Percentiles rank a stretch among this genome's conserved stretches.
Conservation (phyloP, 1,140 invertebrate species). For the Dendrolimus kikuchii region DNA sequence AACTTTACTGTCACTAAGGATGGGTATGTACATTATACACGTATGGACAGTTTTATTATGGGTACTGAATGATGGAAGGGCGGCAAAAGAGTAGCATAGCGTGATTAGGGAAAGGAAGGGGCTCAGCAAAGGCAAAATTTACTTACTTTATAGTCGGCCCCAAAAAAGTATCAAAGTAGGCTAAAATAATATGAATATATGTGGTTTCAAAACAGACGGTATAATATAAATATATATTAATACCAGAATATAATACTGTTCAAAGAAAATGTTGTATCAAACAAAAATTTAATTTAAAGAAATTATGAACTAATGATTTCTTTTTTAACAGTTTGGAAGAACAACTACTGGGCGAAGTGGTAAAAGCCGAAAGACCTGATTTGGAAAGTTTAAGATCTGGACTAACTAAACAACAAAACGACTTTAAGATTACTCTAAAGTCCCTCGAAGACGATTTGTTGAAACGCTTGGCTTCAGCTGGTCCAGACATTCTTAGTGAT, state of each 20-base stretch:
- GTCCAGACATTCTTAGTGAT: constrained; percentile 92
- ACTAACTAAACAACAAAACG: constrained; percentile 94
- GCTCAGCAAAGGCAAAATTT: no score
- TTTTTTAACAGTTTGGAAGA: constrained; percentile 81
- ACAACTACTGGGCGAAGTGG: constrained; percentile 93
- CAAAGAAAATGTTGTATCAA: no score
- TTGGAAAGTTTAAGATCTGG: constrained; percentile 83
- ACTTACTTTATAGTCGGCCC: no score
- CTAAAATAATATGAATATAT: no score
- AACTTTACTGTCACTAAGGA: constrained; percentile 94
- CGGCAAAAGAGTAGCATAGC: no score
- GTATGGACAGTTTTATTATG: no score
- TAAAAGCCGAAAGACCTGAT: constrained; percentile 94
- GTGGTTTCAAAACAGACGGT: no score
- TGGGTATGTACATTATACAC: constrained; percentile 23
- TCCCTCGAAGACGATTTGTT: constrained; percentile 91
- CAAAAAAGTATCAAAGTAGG: no score
- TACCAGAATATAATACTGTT: no score
- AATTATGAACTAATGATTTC: neutral
- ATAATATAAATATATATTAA: no score
- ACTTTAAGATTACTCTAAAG: constrained; percentile 95
- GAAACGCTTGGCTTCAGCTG: constrained; percentile 88
- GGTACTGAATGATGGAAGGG: no score
- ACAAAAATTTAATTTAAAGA: neutral
- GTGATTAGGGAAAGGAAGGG: no score